phyloP scores from a whole-genome alignment of 2,888 invertebrate species.

The Zaprionus obscuricornis region DNA sequence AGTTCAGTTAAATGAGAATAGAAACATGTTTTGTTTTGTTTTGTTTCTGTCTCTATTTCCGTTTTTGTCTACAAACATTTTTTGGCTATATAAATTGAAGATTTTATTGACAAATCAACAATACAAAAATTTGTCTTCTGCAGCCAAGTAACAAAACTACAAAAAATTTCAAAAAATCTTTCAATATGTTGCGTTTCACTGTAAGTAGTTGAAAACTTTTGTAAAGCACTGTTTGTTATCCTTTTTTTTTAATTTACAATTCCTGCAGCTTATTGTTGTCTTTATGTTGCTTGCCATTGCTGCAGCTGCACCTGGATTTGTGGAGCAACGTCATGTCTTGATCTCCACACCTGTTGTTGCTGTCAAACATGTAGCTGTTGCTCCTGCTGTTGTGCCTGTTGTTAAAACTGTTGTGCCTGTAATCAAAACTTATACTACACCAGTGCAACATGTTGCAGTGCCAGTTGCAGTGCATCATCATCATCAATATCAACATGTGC shows the following conservation, averaged over 20 bases:
- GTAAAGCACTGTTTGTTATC: background rate
- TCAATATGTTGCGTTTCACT: background rate
- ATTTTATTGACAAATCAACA: constrained; percentile 7
- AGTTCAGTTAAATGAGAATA: no score
- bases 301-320: constrained; percentile 42
- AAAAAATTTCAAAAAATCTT: no score
- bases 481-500: no score
- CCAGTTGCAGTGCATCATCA: no score
- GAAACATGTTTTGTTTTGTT: no score
- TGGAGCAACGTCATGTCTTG: constrained; percentile 26
- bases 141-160: no score
- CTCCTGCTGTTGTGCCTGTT: constrained; percentile 41
- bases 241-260: rapidly evolving
- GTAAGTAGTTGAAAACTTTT: no score
- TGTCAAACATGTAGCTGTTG: constrained; percentile 30
- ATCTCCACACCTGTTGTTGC: constrained; percentile 18
- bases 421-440: no score
- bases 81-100: constrained; percentile 35
- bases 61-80: no score
- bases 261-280: constrained; percentile 29
- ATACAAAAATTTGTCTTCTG: no score
- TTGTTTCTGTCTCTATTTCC: no score
- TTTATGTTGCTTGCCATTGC: constrained; percentile 31
- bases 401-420: constrained; percentile 28
- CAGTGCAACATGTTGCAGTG: constrained; percentile 4